phyloP scores from a whole-genome alignment of 2,113 vertebrate genomes.

The Tragelaphus buxtoni region DNA sequence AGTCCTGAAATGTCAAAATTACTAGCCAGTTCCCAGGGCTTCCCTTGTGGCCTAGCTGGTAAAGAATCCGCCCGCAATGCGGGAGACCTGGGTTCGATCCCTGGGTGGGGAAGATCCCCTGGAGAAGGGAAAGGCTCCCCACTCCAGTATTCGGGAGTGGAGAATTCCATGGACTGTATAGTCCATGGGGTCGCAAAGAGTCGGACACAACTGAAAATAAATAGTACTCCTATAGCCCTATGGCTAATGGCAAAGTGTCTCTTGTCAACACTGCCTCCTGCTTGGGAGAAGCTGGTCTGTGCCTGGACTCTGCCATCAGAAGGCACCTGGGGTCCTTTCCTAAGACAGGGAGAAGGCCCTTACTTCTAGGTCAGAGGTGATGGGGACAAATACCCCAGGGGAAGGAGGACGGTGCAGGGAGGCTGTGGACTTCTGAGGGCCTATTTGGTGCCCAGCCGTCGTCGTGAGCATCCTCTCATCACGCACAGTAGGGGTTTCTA shows the following conservation, averaged over 20 bases:
- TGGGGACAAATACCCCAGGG: accelerated
- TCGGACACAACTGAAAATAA: background rate
- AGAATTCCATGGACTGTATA: too few relatives aligned
- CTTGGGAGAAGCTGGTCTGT: accelerated
- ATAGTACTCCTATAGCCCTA: background rate
- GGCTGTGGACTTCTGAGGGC: accelerated
- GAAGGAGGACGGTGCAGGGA: background rate
- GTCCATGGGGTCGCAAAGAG: background rate
- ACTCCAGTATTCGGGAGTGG: background rate
- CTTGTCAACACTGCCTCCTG: accelerated
- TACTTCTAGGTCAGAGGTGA: background rate
- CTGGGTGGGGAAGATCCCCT: background rate
- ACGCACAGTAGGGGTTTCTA: accelerated
- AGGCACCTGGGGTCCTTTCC: background rate
- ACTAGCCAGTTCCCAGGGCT: background rate
- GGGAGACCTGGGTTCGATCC: background rate
- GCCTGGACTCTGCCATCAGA: accelerated
- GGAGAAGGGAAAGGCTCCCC: background rate
- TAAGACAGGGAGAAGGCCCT: too few relatives aligned
- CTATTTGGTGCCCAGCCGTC: accelerated
- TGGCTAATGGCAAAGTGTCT: background rate
- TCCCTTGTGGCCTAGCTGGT: background rate
- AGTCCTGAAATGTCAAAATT: background rate
- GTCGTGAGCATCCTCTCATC: accelerated
- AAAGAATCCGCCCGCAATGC: background rate